Evolutionary conservation across 2,797 vertebrate genomes (phyloP).

Genomic region (Orestias chungarensis): DNA sequence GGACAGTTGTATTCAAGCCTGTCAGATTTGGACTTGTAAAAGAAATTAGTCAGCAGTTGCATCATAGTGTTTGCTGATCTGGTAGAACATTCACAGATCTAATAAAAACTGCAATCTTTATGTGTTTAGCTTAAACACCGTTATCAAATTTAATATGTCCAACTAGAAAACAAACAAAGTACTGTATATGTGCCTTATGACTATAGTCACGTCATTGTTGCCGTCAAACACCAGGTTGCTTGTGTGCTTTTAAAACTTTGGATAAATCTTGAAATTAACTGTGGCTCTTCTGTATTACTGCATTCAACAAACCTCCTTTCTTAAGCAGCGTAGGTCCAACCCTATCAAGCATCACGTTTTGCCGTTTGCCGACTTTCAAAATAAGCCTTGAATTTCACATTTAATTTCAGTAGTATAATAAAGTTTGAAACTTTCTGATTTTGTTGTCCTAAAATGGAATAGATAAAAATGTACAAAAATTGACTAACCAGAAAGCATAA

Average conservation of each 20-base stretch:
- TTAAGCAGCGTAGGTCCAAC: background rate
- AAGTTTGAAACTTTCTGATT: background rate
- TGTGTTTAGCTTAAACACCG: constrained; percentile 4
- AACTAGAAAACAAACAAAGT: constrained; percentile 9
- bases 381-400: background rate
- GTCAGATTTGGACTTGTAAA: constrained; percentile 31
- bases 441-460: too few species aligned
- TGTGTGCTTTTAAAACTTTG: background rate
- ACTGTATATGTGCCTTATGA: background rate
- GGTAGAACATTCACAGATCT: constrained; percentile 11
- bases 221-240: background rate
- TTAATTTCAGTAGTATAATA: background rate
- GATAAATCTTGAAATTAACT: background rate
- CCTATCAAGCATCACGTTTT: background rate
- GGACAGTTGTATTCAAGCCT: constrained; percentile 3
- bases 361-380: background rate
- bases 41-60: constrained; percentile 28
- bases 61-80: constrained; percentile 35
- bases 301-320: background rate
- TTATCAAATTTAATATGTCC: constrained; percentile 14
- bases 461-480: too few species aligned
- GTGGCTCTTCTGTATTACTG: background rate
- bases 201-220: background rate
- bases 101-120: constrained; percentile 13
- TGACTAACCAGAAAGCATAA: too few species aligned